phyloP scores from a whole-genome alignment of 2,797 vertebrate species.

The Anas bahamensis region DNA sequence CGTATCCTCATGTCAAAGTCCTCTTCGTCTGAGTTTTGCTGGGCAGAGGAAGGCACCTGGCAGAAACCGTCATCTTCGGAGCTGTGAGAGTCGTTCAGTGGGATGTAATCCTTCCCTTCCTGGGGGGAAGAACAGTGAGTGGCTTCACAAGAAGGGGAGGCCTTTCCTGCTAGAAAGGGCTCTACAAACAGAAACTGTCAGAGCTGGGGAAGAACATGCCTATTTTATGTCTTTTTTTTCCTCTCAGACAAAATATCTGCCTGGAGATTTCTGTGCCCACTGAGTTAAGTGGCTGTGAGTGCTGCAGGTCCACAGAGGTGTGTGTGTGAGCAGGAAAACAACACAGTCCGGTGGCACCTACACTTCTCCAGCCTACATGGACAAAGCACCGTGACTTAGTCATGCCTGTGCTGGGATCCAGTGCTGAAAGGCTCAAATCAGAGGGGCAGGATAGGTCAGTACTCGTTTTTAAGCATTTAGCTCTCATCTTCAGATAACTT shows the following conservation, averaged over 20 bases:
- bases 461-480: background rate
- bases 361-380: background rate
- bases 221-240: background rate
- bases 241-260: background rate
- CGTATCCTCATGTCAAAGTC: conserved; percentile 83
- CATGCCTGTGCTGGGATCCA: background rate
- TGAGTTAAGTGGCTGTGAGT: background rate
- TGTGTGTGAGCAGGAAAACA: background rate
- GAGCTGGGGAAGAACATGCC: background rate
- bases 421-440: background rate
- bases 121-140: conserved; percentile 59
- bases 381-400: background rate
- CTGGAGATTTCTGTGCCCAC: background rate
- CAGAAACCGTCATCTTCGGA: conserved; percentile 95
- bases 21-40: conserved; percentile 86
- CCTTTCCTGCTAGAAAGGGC: background rate
- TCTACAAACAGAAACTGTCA: background rate
- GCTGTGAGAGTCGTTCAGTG: conserved; percentile 88
- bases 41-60: conserved; percentile 86
- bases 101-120: conserved; percentile 90
- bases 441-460: background rate
- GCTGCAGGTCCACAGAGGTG: background rate
- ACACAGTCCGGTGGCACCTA: background rate
- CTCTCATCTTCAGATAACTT: background rate
- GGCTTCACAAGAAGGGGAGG: conserved; percentile 11